These are phyloP conservation scores for Istiophorus platypterus DNA, from an alignment of 2,113 vertebrate species.

Conservation along the genomic window DNA sequence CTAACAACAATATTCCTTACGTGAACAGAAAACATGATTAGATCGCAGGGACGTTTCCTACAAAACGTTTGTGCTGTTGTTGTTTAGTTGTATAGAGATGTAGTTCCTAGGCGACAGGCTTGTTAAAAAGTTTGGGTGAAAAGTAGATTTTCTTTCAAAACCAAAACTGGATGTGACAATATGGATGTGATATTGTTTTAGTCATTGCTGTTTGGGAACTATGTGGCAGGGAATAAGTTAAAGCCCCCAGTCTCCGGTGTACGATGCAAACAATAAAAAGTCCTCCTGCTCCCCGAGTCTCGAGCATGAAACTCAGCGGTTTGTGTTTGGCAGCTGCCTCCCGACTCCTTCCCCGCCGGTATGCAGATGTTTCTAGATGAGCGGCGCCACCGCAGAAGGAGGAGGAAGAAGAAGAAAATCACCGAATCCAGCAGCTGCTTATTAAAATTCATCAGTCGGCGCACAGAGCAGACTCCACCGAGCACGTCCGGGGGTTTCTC, in stretches of 20 bases:
- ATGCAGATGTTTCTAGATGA: constrained; percentile 45
- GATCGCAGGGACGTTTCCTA: too few relatives aligned
- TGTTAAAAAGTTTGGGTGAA: too few relatives aligned
- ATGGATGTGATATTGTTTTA: too few relatives aligned
- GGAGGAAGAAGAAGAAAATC: constrained; percentile 17
- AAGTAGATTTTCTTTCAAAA: too few relatives aligned
- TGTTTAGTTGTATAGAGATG: too few relatives aligned
- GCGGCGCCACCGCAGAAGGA: constrained; percentile 10
- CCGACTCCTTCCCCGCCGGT: constrained; percentile 4
- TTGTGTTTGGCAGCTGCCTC: constrained; percentile 26
- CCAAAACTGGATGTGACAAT: too few relatives aligned
- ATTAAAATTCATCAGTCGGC: constrained; percentile 37
- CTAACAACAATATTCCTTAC: too few relatives aligned
- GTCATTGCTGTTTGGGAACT: too few relatives aligned
- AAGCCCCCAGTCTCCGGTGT: neutral
- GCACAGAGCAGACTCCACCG: constrained; percentile 17
- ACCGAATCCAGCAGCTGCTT: constrained; percentile 43
- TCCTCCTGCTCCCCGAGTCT: neutral
- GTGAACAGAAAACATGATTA: too few relatives aligned
- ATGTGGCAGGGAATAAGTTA: too few relatives aligned
- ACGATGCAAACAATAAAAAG: neutral
- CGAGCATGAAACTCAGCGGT: constrained; percentile 1
- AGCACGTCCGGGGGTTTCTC: constrained; percentile 7
- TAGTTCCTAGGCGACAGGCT: too few relatives aligned
- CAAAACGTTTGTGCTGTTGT: too few relatives aligned